These are phyloP conservation scores for Pseudochirops corinnae DNA, from an alignment of 2,797 vertebrate genomes.

Conservation along the genomic window DNA sequence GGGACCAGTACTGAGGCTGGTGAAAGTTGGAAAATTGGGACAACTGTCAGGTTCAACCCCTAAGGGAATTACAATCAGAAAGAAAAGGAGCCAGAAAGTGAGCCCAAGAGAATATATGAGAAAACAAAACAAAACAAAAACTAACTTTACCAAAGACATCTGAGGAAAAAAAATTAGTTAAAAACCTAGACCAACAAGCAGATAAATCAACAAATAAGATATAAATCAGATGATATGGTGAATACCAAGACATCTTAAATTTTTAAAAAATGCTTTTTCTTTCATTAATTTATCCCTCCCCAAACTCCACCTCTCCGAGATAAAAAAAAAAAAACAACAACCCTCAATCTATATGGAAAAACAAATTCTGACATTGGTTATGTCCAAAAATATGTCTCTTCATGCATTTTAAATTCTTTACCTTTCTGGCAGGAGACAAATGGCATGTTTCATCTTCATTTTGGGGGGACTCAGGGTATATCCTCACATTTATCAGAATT, in stretches of 20 bases:
- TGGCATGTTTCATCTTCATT: neutral
- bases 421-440: neutral
- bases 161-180: too few relatives aligned
- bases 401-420: neutral
- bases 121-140: too few relatives aligned
- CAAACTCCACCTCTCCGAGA: neutral
- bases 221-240: neutral
- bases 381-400: neutral
- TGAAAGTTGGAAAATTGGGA: neutral
- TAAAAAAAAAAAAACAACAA: neutral
- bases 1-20: neutral
- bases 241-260: neutral
- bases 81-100: too few relatives aligned
- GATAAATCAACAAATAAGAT: too few relatives aligned
- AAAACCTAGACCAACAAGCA: too few relatives aligned
- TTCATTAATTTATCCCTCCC: neutral
- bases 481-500: neutral
- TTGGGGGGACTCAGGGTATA: neutral
- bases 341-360: neutral
- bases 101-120: too few relatives aligned
- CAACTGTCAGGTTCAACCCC: neutral
- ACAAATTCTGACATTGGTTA: neutral
- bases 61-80: too few relatives aligned
- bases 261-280: neutral
- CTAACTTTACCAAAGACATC: too few relatives aligned